Evolutionary conservation across 2,113 vertebrate genomes (phyloP).

Genomic region (Collichthys lucidus): DNA sequence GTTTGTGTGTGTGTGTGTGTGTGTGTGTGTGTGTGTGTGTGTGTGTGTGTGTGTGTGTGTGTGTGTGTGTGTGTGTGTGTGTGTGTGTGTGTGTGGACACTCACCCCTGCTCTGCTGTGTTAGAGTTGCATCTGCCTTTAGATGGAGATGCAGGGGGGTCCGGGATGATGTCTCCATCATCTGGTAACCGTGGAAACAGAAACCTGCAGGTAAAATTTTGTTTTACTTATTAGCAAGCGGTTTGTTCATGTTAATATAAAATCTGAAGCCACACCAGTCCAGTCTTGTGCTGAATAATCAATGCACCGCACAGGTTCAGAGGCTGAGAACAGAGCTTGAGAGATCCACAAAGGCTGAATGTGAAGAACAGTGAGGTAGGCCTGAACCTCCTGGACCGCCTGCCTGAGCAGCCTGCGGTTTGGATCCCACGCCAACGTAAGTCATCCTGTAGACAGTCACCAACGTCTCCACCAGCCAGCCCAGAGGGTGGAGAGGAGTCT

Average conservation of each 20-base stretch:
- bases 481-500: constrained; percentile 93
- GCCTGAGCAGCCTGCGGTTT: constrained; percentile 90
- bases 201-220: constrained; percentile 83
- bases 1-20: too few relatives aligned
- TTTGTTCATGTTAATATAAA: too few relatives aligned
- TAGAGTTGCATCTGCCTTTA: constrained; percentile 29
- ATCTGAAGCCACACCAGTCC: too few relatives aligned
- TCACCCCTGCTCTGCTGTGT: constrained; percentile 60
- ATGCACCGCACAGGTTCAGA: too few relatives aligned
- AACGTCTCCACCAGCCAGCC: constrained; percentile 95
- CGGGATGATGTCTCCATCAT: constrained; percentile 91
- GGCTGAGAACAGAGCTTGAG: background rate
- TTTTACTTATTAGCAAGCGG: background rate
- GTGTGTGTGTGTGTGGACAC: constrained; percentile 1
- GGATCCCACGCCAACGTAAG: constrained; percentile 96
- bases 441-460: constrained; percentile 97
- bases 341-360: background rate
- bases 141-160: constrained; percentile 71
- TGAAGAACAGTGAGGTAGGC: constrained; percentile 87
- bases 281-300: too few relatives aligned
- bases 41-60: too few relatives aligned
- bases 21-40: too few relatives aligned
- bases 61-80: background rate
- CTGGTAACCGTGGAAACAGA: constrained; percentile 94
- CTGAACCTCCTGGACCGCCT: constrained; percentile 93